These are phyloP conservation scores for Poecilobothrus nobilitatus DNA, from an alignment of 2,888 invertebrate genomes.

Conservation along the genomic window DNA sequence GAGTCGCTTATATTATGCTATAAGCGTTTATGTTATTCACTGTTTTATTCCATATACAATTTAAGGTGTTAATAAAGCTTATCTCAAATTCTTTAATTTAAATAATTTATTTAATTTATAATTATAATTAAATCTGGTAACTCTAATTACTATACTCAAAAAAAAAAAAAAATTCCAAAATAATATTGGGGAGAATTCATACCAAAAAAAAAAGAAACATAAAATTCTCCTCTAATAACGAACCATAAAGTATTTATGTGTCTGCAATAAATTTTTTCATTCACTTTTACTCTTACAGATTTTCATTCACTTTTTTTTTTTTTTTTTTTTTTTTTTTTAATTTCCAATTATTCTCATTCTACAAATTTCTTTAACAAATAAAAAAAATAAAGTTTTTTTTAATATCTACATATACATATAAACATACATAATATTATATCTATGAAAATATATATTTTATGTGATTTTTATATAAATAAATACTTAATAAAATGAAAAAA, in stretches of 20 bases:
- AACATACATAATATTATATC: not conserved
- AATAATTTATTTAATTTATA: too few relatives aligned
- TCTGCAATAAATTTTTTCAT: slow-evolving; percentile 24
- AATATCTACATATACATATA: not conserved
- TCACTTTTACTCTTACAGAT: slow-evolving; percentile 16
- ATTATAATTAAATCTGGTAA: not conserved
- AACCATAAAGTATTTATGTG: slow-evolving; percentile 16
- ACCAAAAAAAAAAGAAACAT: not conserved
- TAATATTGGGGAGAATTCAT: not conserved
- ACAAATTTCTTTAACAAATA: not conserved
- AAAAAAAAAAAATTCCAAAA: not conserved
- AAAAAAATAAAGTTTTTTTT: not conserved
- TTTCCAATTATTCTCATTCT: not conserved
- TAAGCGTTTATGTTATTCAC: too few relatives aligned
- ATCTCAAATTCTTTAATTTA: too few relatives aligned
- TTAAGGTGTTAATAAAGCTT: too few relatives aligned
- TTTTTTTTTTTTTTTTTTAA: too few relatives aligned
- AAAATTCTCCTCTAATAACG: not conserved
- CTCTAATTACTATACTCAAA: not conserved
- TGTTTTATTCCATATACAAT: too few relatives aligned
- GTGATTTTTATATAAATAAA: not conserved
- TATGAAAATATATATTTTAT: not conserved
- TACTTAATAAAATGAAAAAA: not conserved
- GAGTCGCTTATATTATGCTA: too few relatives aligned
- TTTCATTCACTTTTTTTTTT: not conserved